Evolutionary conservation across 2,797 vertebrate species (phyloP).

Genomic region (Cyprinella venusta): DNA sequence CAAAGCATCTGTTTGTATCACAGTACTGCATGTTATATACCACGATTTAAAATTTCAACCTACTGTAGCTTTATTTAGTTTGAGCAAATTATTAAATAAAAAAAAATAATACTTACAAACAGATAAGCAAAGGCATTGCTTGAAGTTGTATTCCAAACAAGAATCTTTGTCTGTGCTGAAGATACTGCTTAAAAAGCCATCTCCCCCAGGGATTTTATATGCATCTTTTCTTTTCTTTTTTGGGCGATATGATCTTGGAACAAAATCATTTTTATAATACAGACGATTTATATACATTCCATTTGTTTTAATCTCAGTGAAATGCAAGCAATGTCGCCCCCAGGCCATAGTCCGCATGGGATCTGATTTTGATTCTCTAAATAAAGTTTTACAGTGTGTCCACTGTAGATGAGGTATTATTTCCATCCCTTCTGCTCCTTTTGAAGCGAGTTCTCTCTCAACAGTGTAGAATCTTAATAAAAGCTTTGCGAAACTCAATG

Average conservation of each 20-base stretch:
- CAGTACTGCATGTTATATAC: conserved; percentile 14
- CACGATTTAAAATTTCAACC: conserved; percentile 23
- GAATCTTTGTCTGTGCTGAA: conserved; percentile 14
- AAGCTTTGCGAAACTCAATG: conserved; percentile 97
- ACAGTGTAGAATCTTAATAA: conserved; percentile 98
- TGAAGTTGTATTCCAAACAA: conserved; percentile 19
- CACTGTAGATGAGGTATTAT: conserved; percentile 28
- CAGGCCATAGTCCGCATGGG: neutral
- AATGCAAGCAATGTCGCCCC: conserved; percentile 17
- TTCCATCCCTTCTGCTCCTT: conserved; percentile 13
- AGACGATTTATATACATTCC: conserved; percentile 53
- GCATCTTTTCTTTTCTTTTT: conserved; percentile 16
- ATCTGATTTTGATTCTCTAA: neutral
- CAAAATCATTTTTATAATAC: conserved; percentile 46
- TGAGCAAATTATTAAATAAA: conserved; percentile 15
- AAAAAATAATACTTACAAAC: conserved; percentile 44
- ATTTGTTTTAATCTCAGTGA: conserved; percentile 14
- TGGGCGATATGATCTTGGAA: conserved; percentile 23
- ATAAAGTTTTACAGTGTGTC: conserved; percentile 14
- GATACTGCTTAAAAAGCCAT: conserved; percentile 20
- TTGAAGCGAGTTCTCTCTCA: conserved; percentile 67
- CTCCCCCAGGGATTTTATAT: neutral
- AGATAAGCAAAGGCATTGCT: conserved; percentile 17
- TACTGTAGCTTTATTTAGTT: neutral
- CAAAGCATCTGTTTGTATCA: conserved; percentile 22